phyloP scores from a whole-genome alignment of 2,797 vertebrate genomes.

The Urosaurus nigricauda region DNA sequence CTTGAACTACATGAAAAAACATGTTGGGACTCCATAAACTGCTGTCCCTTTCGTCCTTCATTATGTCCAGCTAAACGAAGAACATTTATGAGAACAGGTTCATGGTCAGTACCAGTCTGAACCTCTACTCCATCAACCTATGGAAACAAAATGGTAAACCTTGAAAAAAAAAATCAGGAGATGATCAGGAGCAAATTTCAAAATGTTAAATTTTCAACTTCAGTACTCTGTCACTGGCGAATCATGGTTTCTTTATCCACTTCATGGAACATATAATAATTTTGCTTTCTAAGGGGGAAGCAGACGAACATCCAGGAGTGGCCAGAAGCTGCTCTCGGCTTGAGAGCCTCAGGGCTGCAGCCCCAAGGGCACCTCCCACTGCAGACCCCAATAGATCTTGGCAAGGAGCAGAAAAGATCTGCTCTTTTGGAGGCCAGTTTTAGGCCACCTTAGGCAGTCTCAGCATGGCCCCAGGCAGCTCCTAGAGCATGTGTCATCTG shows the following conservation, averaged over 20 bases:
- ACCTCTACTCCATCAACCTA: conserved; percentile 87
- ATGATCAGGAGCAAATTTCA: neutral
- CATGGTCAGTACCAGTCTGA: conserved; percentile 84
- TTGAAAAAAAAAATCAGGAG: neutral
- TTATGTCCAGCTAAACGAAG: conserved; percentile 79
- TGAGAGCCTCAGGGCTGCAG: too few relatives aligned
- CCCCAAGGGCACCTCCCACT: too few relatives aligned
- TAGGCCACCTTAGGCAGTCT: too few relatives aligned
- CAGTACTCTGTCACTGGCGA: neutral
- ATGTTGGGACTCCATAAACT: conserved; percentile 68
- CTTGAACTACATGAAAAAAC: conserved; percentile 73
- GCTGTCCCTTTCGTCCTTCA: conserved; percentile 60
- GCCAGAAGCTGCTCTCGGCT: too few relatives aligned
- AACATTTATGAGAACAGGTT: conserved; percentile 89
- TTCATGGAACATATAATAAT: neutral
- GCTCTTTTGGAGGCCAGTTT: too few relatives aligned
- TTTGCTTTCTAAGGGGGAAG: neutral
- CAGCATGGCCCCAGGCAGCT: too few relatives aligned
- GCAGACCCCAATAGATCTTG: too few relatives aligned
- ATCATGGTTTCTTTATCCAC: neutral
- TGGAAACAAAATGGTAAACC: neutral
- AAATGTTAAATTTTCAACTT: neutral
- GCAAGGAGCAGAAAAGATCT: too few relatives aligned
- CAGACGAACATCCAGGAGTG: too few relatives aligned
- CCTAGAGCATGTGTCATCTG: too few relatives aligned